phyloP scores from a whole-genome alignment of 2,113 vertebrate species.

The Columbina picui region DNA sequence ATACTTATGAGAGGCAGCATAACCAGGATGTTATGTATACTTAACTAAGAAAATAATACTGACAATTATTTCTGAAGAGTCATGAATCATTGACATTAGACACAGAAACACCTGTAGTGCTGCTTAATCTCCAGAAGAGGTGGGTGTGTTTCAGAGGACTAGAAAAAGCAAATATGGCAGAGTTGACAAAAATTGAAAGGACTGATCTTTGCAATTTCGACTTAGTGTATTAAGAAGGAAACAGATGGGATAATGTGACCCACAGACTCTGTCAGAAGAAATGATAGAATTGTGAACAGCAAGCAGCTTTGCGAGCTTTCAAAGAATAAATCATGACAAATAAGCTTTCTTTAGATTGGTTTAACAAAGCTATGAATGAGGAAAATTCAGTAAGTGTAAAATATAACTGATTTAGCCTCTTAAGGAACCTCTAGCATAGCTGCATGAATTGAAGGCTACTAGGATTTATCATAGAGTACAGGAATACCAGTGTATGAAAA shows the following conservation, averaged over 20 bases:
- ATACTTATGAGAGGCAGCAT: not conserved
- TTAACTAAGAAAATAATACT: conserved; percentile 31
- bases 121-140: conserved; percentile 13
- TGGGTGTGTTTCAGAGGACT: conserved; percentile 49
- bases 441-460: not conserved
- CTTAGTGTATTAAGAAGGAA: conserved; percentile 41
- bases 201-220: conserved; percentile 38
- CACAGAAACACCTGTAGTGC: conserved; percentile 32
- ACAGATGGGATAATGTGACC: conserved; percentile 57
- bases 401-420: not conserved
- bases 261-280: conserved; percentile 45
- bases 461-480: not conserved
- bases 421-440: not conserved
- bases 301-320: conserved; percentile 37
- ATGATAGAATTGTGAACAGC: conserved; percentile 49
- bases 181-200: conserved; percentile 46
- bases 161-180: conserved; percentile 46
- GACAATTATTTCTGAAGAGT: conserved; percentile 61
- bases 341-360: not conserved
- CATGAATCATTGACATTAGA: conserved; percentile 53
- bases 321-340: conserved; percentile 48
- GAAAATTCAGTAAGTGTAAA: not conserved
- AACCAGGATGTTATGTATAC: not conserved
- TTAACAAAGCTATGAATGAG: conserved; percentile 42
- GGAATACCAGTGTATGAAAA: not conserved